Evolutionary conservation across 2,797 vertebrate species (phyloP).

Genomic region (Tiaroga cobitis): DNA sequence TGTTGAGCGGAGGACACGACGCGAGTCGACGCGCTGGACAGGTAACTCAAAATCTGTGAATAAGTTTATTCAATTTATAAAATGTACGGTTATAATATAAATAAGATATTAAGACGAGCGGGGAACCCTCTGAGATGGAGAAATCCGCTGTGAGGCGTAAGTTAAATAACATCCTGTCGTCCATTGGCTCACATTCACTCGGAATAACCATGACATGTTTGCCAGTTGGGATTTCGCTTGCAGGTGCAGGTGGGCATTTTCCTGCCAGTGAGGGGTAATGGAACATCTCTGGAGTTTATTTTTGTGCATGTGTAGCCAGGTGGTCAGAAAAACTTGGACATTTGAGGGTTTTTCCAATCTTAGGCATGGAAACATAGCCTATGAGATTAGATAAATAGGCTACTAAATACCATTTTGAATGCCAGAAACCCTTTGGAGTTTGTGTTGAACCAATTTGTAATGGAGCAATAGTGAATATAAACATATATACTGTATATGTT

Average conservation of each 20-base stretch:
- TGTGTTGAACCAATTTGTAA: not conserved
- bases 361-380: not conserved
- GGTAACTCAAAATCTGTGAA: not conserved
- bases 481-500: not conserved
- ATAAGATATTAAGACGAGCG: not conserved
- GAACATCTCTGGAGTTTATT: slow-evolving; percentile 37
- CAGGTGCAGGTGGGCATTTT: slow-evolving; percentile 37
- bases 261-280: slow-evolving; percentile 14
- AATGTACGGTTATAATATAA: not conserved
- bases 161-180: slow-evolving; percentile 5
- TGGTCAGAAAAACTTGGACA: slow-evolving; percentile 17
- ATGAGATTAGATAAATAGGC: not conserved
- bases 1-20: slow-evolving; percentile 24
- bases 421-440: not conserved
- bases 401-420: not conserved
- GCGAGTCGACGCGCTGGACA: not conserved
- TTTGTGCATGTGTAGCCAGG: slow-evolving; percentile 6
- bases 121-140: slow-evolving; percentile 31
- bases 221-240: slow-evolving; percentile 29
- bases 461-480: not conserved
- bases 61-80: not conserved
- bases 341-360: slow-evolving; percentile 14
- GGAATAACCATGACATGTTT: slow-evolving; percentile 6
- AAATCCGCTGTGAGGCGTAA: not conserved
- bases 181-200: slow-evolving; percentile 28